Evolutionary conservation across 2,797 vertebrate genomes (phyloP).

Genomic region (Tragopan temminckii): DNA sequence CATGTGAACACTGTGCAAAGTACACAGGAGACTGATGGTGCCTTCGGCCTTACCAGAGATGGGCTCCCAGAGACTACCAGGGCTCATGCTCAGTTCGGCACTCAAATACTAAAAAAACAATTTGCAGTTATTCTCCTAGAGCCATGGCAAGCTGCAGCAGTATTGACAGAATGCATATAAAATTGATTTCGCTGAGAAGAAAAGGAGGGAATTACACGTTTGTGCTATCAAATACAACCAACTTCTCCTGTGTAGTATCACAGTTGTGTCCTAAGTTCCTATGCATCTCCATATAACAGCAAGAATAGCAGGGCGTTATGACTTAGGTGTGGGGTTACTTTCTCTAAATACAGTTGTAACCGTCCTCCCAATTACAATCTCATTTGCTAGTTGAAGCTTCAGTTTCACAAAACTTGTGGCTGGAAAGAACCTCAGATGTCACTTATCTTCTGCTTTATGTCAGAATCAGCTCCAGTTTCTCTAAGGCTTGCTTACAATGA

Average conservation of each 20-base stretch:
- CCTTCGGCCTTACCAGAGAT: background rate
- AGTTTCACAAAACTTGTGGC: background rate
- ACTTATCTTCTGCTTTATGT: constrained; percentile 14
- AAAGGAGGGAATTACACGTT: background rate
- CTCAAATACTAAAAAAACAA: background rate
- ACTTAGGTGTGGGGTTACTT: background rate
- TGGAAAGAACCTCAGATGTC: background rate
- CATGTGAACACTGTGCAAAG: fast-evolving
- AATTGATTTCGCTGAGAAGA: background rate
- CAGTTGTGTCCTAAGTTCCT: background rate
- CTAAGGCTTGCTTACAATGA: background rate
- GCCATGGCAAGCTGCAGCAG: background rate
- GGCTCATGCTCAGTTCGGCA: background rate
- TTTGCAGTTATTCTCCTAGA: background rate
- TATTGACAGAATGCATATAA: background rate
- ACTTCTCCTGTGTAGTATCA: background rate
- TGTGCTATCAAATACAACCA: background rate
- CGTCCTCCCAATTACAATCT: background rate
- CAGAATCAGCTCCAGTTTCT: background rate
- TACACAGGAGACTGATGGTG: background rate
- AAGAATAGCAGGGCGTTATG: background rate
- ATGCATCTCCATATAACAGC: background rate
- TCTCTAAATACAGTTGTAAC: background rate
- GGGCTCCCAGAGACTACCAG: background rate
- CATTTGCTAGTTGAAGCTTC: background rate